phyloP scores from a whole-genome alignment of 1,140 invertebrate genomes.

The Papilio polytes region DNA sequence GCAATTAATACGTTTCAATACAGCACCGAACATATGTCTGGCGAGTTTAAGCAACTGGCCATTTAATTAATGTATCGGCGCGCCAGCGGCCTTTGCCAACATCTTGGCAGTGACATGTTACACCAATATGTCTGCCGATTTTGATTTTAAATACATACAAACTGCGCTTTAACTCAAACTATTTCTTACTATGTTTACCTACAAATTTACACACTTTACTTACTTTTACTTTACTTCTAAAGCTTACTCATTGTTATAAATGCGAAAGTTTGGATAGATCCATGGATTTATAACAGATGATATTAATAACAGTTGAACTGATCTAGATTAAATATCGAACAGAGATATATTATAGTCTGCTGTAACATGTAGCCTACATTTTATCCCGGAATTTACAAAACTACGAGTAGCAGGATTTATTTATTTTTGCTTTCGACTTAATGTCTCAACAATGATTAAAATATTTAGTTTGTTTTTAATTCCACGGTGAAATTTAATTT shows the following conservation, averaged over 20 bases:
- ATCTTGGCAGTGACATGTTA: slow-evolving; percentile 31
- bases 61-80: slow-evolving; percentile 24
- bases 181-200: neutral
- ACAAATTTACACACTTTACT: neutral
- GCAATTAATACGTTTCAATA: slow-evolving; percentile 34
- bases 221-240: neutral
- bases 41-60: neutral
- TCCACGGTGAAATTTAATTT: neutral
- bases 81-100: slow-evolving; percentile 18
- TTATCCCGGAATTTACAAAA: neutral
- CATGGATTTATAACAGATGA: too few species aligned
- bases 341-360: too few species aligned
- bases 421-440: neutral
- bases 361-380: neutral
- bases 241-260: neutral
- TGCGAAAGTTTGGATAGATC: too few species aligned
- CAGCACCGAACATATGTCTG: slow-evolving; percentile 19
- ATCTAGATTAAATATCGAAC: too few species aligned
- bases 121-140: slow-evolving; percentile 19
- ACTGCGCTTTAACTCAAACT: neutral
- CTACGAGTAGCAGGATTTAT: neutral
- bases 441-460: neutral
- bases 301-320: too few species aligned
- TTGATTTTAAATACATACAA: neutral
- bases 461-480: neutral